These are phyloP conservation scores for Apostichopus parvimensis DNA, from an alignment of 35 echinoderm and acorn worm species.

Conservation along the genomic window DNA sequence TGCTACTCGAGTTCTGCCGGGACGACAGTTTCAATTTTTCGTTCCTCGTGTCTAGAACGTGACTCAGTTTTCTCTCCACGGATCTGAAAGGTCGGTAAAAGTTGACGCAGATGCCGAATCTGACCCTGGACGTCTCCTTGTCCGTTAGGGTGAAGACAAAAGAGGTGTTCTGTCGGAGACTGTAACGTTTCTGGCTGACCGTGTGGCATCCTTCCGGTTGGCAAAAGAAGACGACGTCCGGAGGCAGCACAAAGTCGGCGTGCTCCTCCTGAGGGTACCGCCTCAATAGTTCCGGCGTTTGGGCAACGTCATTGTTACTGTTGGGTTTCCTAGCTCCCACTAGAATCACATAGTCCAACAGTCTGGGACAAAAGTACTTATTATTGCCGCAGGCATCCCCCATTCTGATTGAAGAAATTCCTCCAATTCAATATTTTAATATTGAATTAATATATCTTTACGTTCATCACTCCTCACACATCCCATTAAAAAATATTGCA, in stretches of 20 bases:
- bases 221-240: constrained; percentile 94
- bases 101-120: constrained; percentile 98
- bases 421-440: no score
- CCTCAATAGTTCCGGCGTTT: constrained; percentile 87
- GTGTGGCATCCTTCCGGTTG: constrained; percentile 92
- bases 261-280: constrained; percentile 90
- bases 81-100: constrained; percentile 91
- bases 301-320: constrained; percentile 91
- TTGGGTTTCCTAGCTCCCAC: constrained; percentile 87
- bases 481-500: no score
- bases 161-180: constrained; percentile 81
- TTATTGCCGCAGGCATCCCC: constrained; percentile 43
- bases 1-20: constrained; percentile 91
- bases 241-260: constrained; percentile 77
- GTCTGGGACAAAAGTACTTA: constrained; percentile 85
- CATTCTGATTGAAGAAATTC: background rate
- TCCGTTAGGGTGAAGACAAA: constrained; percentile 97
- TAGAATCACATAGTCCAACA: constrained; percentile 89
- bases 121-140: constrained; percentile 78
- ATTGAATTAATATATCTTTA: no score
- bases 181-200: constrained; percentile 76
- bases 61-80: constrained; percentile 61
- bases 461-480: no score
- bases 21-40: constrained; percentile 60
- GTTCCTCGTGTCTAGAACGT: constrained; percentile 46